Evolutionary conservation across 2,113 vertebrate genomes (phyloP), one percentile per base, ranked within the genome.

Genomic region (Chamaetylas fuelleborni): DNA sequence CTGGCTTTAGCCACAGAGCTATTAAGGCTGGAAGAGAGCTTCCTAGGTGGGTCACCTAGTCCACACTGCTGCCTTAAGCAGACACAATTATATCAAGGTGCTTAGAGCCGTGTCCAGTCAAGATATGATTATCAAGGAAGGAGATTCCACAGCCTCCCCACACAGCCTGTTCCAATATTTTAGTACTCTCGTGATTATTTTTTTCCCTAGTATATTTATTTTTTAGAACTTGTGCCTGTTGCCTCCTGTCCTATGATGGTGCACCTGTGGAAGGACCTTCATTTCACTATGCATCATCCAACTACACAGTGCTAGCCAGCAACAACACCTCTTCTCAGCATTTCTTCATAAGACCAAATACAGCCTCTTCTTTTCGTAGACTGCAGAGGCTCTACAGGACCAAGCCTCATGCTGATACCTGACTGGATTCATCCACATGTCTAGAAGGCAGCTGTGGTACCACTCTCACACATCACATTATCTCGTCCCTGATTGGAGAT

Each of bases 401-500:
- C 14, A 69, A 25, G 40, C 4, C 1, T 40, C 28, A 58, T 1
- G 2, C 23, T 51, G 73, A 38, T 5, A 34, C 28, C 22, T 73
- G 22, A 54, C 45, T 56, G 40, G 29, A 69, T 64, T 81, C 38
- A 77, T 26, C 2, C 48, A 48, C 0, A 0, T 8, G 20, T 57
- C 45, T 57, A 61, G 8, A 48, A 53, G 18, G 29, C 2, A 3
- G 34, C 57, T 67, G 25, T 13, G 7, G 14, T n/a, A 69, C 26
- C 23, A 50, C 22, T 25, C 9, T 11, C 62, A 24, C 23, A 51
- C 8, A 2, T n/a, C 25, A 4, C 3, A 56, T 2, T 47, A 31
- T 24, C 29, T 64, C 9, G 4, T 56, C 15, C 43, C 43, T 0
- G 0, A 67, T 0, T 1, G 1, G 45, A 64, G 77, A 26, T 4